Percentiles rank a stretch among this genome's conserved stretches.
Evolutionary conservation across 92 coral and sea anemone species (phyloP).

Genomic region (Paramuricea clavata): DNA sequence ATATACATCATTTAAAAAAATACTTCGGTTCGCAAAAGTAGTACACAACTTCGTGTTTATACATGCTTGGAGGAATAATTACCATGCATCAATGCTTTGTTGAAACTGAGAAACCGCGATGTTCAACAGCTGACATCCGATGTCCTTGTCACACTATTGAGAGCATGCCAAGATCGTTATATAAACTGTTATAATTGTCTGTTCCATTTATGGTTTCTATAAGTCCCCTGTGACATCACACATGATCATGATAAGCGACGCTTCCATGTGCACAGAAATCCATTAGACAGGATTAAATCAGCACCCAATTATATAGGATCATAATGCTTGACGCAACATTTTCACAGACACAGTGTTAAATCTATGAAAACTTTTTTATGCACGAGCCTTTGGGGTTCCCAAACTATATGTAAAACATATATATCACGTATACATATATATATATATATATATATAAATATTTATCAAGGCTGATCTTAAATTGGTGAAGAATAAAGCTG

Average conservation of each 20-base stretch:
- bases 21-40: slow-evolving; percentile 6
- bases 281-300: slow-evolving; percentile 14
- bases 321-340: not conserved
- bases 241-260: slow-evolving; percentile 6
- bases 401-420: too few species aligned
- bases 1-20: not conserved
- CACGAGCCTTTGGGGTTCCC: too few species aligned
- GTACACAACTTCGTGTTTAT: not conserved
- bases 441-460: too few species aligned
- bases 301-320: not conserved
- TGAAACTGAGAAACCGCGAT: not conserved
- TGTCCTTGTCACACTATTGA: not conserved
- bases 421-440: too few species aligned
- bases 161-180: too few species aligned
- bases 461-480: not conserved
- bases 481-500: not conserved
- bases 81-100: not conserved
- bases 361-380: too few species aligned
- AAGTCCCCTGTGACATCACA: slow-evolving; percentile 10
- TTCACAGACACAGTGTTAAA: not conserved
- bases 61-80: not conserved
- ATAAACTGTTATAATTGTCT: slow-evolving; percentile 7
- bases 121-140: too few species aligned
- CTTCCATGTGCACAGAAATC: slow-evolving; percentile 5
- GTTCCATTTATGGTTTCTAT: not conserved